Evolutionary conservation across 2,888 invertebrate genomes (phyloP), one percentile per base, ranked within the genome.

Genomic region (Tineola bisselliella): DNA sequence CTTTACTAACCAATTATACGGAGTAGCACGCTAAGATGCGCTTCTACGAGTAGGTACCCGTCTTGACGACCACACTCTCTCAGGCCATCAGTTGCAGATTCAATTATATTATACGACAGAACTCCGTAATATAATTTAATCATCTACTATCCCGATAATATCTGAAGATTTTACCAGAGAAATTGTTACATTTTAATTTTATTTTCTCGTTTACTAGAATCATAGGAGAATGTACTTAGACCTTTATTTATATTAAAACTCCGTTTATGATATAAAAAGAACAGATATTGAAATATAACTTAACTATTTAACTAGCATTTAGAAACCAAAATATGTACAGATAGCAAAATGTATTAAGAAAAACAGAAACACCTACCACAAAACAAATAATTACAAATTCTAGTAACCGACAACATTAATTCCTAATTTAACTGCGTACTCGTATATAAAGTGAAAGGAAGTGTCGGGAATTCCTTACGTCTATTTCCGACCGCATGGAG

Each of bases 401-500:
- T 25, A 10, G 18, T 25, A 25, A 54, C 54, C 19, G 8, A 54
- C 54, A 17, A 25, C 54, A 25, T 54, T 54, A 54, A 25, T 54
- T 18, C 54, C 25, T 54, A 54, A 54, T 54, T 54, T 54, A 19
- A 18, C 54, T 54, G 54, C 17, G 13, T 48, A 48, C 10, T 4
- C 25, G n/a, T n/a, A 25, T 25, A 48, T 48, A 48, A 48, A 48
- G 48, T 48, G 17, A 38, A 38, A 38, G 38, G 38, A 38, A 38
- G 38, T n/a, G 38, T 38, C 38, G 10, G 38, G 38, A 38, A 38
- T 48, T 48, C 48, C 48, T 48, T 48, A 58, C 58, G 58, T 58
- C 58, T 58, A 58, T 33, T 58, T 58, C 33, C 30, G 54, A 58
- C 61, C 62, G 61, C 62, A 62, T 65, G 68, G 67, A 71, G 75